Percentiles rank a stretch among this genome's conserved stretches.
These are phyloP conservation scores for Numida meleagris DNA, from an alignment of 2,113 vertebrate genomes.

Conservation along the genomic window DNA sequence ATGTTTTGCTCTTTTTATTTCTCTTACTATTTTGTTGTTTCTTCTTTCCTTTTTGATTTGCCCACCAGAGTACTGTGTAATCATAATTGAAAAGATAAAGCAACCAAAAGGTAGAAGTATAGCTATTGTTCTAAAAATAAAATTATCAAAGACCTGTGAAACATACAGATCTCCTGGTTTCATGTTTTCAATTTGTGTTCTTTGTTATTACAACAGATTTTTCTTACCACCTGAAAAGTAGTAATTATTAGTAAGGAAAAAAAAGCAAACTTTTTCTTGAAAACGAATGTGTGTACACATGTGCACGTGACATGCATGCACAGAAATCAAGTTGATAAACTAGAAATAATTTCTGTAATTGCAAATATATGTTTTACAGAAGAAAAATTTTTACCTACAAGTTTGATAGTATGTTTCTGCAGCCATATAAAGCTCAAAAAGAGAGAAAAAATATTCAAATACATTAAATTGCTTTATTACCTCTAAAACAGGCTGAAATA, in stretches of 20 bases:
- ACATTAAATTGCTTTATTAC: not conserved
- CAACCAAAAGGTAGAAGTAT: not conserved
- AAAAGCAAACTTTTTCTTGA: not conserved
- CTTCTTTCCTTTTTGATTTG: not conserved
- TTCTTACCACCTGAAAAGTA: not conserved
- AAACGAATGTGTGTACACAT: accelerated
- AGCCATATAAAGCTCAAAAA: not conserved
- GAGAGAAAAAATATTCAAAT: not conserved
- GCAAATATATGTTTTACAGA: not conserved
- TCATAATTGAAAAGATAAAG: not conserved
- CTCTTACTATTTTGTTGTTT: not conserved
- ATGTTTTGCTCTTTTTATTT: not conserved
- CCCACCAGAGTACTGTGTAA: not conserved
- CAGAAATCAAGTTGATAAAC: not conserved
- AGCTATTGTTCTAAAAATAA: not conserved
- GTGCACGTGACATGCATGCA: too few relatives aligned
- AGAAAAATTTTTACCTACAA: not conserved
- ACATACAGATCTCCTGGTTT: not conserved
- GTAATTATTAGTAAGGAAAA: not conserved
- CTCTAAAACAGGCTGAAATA: not conserved
- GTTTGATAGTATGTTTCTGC: not conserved
- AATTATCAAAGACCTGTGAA: not conserved
- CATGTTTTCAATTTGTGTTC: not conserved
- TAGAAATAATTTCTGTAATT: not conserved
- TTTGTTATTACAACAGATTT: not conserved